These are phyloP conservation scores for Psilopsiagon aurifrons DNA, from an alignment of 2,113 vertebrate species.

Conservation along the genomic window DNA sequence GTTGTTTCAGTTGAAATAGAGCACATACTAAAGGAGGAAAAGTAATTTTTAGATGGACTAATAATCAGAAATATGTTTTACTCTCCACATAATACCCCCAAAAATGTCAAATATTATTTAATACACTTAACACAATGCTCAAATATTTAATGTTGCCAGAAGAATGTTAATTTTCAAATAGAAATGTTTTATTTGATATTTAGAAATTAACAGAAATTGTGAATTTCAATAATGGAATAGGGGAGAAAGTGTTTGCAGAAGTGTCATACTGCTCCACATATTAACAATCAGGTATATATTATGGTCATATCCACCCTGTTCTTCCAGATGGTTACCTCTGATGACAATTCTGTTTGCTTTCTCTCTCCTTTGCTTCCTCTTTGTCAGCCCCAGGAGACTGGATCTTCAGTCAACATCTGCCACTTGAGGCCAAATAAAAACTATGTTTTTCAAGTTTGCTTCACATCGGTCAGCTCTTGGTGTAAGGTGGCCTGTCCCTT, in stretches of 20 bases:
- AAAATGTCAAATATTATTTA: neutral
- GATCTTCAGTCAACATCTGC: neutral
- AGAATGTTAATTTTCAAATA: neutral
- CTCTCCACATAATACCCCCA: neutral
- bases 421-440: neutral
- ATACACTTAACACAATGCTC: neutral
- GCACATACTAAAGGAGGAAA: neutral
- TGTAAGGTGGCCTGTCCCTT: neutral
- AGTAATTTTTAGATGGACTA: neutral
- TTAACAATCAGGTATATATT: neutral
- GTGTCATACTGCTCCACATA: fast-evolving
- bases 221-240: neutral
- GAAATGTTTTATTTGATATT: neutral
- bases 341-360: neutral
- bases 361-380: neutral
- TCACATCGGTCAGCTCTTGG: neutral
- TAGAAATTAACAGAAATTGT: neutral
- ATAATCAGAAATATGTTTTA: neutral
- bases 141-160: neutral
- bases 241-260: no score
- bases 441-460: neutral
- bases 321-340: neutral
- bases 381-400: neutral
- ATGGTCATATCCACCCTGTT: neutral
- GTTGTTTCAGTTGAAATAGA: neutral